Conservation (phyloP, 1,140 invertebrate species). For the Limonius californicus region DNA sequence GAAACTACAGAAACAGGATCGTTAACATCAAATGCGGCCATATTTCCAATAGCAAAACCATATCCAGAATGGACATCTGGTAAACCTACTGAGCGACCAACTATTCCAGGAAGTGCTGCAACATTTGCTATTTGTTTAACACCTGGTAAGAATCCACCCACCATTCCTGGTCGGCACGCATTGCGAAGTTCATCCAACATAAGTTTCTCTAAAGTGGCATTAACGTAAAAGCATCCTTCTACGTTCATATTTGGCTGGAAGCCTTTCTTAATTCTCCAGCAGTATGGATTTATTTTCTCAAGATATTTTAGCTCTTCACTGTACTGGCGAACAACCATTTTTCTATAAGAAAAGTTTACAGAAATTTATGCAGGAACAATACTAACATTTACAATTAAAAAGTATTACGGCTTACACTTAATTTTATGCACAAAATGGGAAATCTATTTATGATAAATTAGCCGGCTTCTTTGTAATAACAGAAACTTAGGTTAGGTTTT, state of each 20-base stretch:
- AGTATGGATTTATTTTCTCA: slow-evolving; percentile 79
- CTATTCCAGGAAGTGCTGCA: slow-evolving; percentile 96
- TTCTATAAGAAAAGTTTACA: background rate
- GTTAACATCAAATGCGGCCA: slow-evolving; percentile 97
- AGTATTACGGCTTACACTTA: too few relatives aligned
- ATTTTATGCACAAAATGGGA: too few relatives aligned
- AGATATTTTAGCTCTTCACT: slow-evolving; percentile 92
- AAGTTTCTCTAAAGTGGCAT: slow-evolving; percentile 84
- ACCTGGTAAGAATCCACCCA: slow-evolving; percentile 96
- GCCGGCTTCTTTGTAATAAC: too few relatives aligned
- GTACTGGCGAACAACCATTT: slow-evolving; percentile 88
- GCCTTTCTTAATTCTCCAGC: slow-evolving; percentile 96
- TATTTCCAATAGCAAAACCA: slow-evolving; percentile 99
- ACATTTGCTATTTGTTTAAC: slow-evolving; percentile 99
- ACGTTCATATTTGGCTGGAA: slow-evolving; percentile 99
- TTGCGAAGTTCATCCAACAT: slow-evolving; percentile 98
- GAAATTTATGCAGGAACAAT: too few relatives aligned
- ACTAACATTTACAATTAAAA: too few relatives aligned
- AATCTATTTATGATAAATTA: too few relatives aligned
- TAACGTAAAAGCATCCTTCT: slow-evolving; percentile 98
- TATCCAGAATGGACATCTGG: slow-evolving; percentile 99
- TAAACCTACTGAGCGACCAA: slow-evolving; percentile 83
- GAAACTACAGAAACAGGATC: slow-evolving; percentile 94
- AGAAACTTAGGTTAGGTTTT: too few relatives aligned
- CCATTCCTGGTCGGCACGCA: slow-evolving; percentile 78